A percentile compares a stretch with the other conserved stretches of the same genome.
These are phyloP conservation scores for Orgyia antiqua DNA, from an alignment of 2,888 invertebrate genomes.

Conservation along the genomic window DNA sequence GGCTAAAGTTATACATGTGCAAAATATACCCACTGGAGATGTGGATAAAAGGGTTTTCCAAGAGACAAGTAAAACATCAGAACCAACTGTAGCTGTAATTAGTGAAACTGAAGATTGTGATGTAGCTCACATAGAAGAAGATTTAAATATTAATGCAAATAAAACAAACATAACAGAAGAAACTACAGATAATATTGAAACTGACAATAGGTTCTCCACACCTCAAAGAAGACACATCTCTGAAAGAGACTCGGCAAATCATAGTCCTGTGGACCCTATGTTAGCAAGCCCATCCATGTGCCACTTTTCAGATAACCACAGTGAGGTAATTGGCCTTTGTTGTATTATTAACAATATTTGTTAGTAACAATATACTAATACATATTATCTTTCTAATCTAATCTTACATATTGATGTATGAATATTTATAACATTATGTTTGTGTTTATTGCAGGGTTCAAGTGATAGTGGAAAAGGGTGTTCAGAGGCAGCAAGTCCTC, in stretches of 20 bases:
- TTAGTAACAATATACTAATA: not conserved
- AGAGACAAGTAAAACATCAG: slow-evolving; percentile 41
- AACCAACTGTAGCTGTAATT: slow-evolving; percentile 34
- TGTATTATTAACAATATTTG: not conserved
- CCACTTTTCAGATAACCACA: slow-evolving; percentile 83
- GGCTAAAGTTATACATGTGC: slow-evolving; percentile 31
- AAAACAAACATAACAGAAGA: slow-evolving; percentile 51
- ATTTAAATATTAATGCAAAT: slow-evolving; percentile 51
- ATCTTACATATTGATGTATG: no score
- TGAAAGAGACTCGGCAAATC: slow-evolving; percentile 86
- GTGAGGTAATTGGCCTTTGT: slow-evolving; percentile 71
- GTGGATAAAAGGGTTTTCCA: slow-evolving; percentile 33
- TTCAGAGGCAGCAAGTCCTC: slow-evolving; percentile 84
- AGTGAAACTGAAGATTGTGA: slow-evolving; percentile 35
- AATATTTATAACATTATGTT: no score
- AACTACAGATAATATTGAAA: slow-evolving; percentile 53
- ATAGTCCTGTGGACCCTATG: slow-evolving; percentile 85
- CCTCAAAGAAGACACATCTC: slow-evolving; percentile 58
- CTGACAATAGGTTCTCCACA: slow-evolving; percentile 53
- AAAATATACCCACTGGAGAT: slow-evolving; percentile 31
- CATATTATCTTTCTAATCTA: no score
- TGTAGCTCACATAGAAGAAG: slow-evolving; percentile 44
- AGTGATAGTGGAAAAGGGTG: slow-evolving; percentile 91
- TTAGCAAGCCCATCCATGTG: slow-evolving; percentile 83
- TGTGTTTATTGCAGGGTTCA: slow-evolving; percentile 83